Conservation (phyloP, 2,888 invertebrate genomes). For the Papilio protenor region DNA sequence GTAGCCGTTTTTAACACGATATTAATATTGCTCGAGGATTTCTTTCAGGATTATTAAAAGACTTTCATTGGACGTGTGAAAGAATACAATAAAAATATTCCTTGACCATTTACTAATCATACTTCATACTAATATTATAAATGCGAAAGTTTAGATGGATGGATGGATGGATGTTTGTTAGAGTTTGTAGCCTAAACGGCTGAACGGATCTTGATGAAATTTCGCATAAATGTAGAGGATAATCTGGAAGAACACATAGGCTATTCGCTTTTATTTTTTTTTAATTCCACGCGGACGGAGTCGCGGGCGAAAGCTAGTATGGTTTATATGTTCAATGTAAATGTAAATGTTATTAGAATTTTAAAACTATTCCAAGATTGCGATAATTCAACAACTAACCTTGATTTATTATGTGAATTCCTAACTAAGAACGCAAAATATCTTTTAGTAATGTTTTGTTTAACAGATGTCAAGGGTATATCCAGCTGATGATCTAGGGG, state of each 20-base stretch:
- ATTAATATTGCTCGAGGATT: not conserved
- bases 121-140: too few relatives aligned
- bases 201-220: too few relatives aligned
- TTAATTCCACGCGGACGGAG: too few relatives aligned
- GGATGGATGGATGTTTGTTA: too few relatives aligned
- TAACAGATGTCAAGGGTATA: not conserved
- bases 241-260: too few relatives aligned
- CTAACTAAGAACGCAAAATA: not conserved
- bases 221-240: too few relatives aligned
- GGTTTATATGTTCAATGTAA: not conserved
- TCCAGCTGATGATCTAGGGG: too few relatives aligned
- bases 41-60: not conserved
- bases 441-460: not conserved
- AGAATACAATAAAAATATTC: not conserved
- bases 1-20: not conserved
- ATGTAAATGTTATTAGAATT: not conserved
- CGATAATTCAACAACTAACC: not conserved
- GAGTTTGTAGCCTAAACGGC: too few relatives aligned
- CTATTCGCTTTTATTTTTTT: too few relatives aligned
- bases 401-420: constrained; percentile 12
- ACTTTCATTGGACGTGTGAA: too few relatives aligned
- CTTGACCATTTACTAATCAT: not conserved
- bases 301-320: too few relatives aligned
- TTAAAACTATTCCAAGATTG: constrained; percentile 5
- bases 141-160: too few relatives aligned